Evolutionary conservation across 1,140 invertebrate genomes (phyloP).

Genomic region (Psix sp.): DNA sequence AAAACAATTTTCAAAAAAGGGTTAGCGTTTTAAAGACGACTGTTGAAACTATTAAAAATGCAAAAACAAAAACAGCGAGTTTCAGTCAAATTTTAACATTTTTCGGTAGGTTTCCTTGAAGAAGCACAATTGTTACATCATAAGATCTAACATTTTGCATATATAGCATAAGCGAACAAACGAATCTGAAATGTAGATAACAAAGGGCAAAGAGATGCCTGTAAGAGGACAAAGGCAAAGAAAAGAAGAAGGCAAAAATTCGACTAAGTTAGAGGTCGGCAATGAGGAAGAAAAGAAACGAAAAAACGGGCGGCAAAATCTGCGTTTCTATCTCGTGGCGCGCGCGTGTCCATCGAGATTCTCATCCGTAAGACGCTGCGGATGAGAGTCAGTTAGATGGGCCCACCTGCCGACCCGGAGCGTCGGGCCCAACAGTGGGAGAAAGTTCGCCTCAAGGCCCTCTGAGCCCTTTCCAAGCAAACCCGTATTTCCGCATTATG

Average conservation of each 20-base stretch:
- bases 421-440: constrained; percentile 31
- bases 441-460: constrained; percentile 32
- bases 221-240: constrained; percentile 11
- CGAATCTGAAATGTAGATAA: constrained; percentile 37
- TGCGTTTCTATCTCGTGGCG: constrained; percentile 75
- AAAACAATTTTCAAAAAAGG: too few species aligned
- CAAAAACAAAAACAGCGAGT: too few species aligned
- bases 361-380: constrained; percentile 66
- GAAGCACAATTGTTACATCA: constrained; percentile 11
- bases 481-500: constrained; percentile 67
- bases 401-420: constrained; percentile 71
- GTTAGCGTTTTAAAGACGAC: too few species aligned
- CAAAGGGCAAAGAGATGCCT: constrained; percentile 29
- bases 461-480: constrained; percentile 55
- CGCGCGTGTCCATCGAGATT: constrained; percentile 74
- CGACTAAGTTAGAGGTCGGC: constrained; percentile 42
- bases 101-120: constrained; percentile 9
- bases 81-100: too few species aligned
- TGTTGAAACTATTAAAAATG: too few species aligned
- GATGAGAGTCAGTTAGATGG: constrained; percentile 67
- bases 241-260: constrained; percentile 30
- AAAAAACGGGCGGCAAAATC: constrained; percentile 63
- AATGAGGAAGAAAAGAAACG: constrained; percentile 32
- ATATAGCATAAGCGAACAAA: constrained; percentile 40
- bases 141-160: constrained; percentile 14